phyloP scores from a whole-genome alignment of 2,888 invertebrate species.

The Athrips mouffetella region DNA sequence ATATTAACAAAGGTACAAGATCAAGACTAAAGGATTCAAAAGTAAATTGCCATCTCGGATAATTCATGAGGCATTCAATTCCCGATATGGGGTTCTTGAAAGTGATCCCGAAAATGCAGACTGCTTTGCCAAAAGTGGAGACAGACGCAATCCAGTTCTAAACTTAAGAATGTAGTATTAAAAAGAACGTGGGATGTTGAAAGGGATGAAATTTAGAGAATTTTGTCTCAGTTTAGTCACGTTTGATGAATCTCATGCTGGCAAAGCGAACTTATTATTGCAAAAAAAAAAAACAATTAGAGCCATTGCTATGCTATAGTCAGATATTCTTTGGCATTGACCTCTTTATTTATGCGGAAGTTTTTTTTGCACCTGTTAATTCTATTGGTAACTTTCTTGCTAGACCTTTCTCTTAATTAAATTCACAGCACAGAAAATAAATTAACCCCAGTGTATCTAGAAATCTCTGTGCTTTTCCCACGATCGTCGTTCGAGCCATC shows the following conservation, averaged over 20 bases:
- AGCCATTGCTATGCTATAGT: too few species aligned
- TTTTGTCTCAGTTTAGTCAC: background rate
- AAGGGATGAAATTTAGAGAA: background rate
- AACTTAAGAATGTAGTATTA: slow-evolving; percentile 20
- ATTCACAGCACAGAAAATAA: slow-evolving; percentile 15
- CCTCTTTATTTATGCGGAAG: background rate
- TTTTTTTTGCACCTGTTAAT: background rate
- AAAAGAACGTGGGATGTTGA: background rate
- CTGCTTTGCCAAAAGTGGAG: slow-evolving; percentile 51
- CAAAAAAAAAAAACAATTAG: too few species aligned
- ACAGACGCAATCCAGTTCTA: slow-evolving; percentile 59
- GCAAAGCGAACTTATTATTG: too few species aligned
- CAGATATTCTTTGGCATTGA: too few species aligned
- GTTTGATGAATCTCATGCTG: background rate
- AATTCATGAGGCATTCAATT: slow-evolving; percentile 72
- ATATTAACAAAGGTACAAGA: slow-evolving; percentile 5
- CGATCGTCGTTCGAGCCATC: slow-evolving; percentile 34
- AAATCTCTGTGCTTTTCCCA: slow-evolving; percentile 36
- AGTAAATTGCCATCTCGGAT: slow-evolving; percentile 51
- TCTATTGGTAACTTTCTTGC: background rate
- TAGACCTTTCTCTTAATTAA: slow-evolving; percentile 16
- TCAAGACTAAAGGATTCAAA: slow-evolving; percentile 27
- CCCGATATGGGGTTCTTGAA: slow-evolving; percentile 62
- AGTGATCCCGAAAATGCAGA: slow-evolving; percentile 66
- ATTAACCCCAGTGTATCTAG: slow-evolving; percentile 14